phyloP scores from a whole-genome alignment of 1,140 invertebrate genomes.

The Anastrepha obliqua region DNA sequence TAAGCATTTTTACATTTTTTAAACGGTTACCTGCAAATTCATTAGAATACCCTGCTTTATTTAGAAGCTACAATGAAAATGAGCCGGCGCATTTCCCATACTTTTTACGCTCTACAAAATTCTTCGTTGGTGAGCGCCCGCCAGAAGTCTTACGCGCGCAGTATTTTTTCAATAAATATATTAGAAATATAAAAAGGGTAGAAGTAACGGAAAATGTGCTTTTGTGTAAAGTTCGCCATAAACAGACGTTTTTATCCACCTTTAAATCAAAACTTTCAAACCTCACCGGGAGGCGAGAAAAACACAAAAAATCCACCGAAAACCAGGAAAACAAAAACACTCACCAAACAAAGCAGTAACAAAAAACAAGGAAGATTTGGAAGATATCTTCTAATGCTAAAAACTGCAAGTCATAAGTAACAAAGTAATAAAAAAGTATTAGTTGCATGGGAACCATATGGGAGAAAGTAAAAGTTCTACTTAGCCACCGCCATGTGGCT shows the following conservation, averaged over 20 bases:
- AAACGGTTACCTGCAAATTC: too few species aligned
- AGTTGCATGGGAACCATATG: neutral
- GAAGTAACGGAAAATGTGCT: too few species aligned
- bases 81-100: too few species aligned
- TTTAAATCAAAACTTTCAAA: neutral
- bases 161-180: too few species aligned
- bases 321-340: neutral
- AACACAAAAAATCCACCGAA: neutral
- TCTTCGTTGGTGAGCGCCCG: too few species aligned
- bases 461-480: neutral
- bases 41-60: too few species aligned
- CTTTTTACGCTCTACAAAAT: too few species aligned
- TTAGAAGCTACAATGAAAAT: too few species aligned
- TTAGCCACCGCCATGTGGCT: neutral
- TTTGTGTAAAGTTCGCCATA: neutral
- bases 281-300: neutral
- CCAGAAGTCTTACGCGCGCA: too few species aligned
- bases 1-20: too few species aligned
- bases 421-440: slow-evolving; percentile 44
- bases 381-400: neutral
- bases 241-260: neutral
- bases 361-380: neutral
- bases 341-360: neutral
- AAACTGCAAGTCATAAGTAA: slow-evolving; percentile 14
- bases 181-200: too few species aligned